Conservation (phyloP, 2,888 invertebrate genomes). For the Drosophila siamana region DNA sequence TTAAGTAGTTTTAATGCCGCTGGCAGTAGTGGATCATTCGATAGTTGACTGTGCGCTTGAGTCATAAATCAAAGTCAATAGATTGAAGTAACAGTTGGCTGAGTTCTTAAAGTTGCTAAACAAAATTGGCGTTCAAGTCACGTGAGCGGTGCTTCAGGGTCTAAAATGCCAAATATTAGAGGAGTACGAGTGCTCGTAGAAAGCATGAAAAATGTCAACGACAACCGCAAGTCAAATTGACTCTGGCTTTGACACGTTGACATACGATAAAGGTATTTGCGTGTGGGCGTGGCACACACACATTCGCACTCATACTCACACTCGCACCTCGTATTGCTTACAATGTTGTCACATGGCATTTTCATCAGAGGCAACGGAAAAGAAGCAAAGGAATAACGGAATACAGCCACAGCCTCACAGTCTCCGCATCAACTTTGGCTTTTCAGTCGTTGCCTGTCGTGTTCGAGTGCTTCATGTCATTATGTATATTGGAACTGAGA, state of each 20-base stretch:
- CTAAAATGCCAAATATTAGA: conserved; percentile 27
- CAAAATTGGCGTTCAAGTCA: conserved; percentile 32
- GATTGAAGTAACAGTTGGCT: conserved; percentile 1
- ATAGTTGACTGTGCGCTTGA: conserved; percentile 9
- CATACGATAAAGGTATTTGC: conserved; percentile 78
- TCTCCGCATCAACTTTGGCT: neutral
- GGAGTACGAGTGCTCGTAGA: conserved; percentile 10
- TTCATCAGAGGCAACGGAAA: conserved; percentile 60
- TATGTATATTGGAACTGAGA: conserved; percentile 70
- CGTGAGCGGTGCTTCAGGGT: conserved; percentile 30
- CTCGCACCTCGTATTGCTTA: conserved; percentile 58
- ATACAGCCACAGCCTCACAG: conserved; percentile 4
- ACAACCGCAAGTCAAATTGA: conserved; percentile 78
- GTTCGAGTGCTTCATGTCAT: conserved; percentile 72
- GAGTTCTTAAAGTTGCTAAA: conserved; percentile 32
- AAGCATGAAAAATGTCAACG: conserved; percentile 54
- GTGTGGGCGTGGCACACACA: conserved; percentile 33
- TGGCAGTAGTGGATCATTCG: conserved; percentile 15
- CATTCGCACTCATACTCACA: conserved; percentile 8
- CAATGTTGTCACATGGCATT: conserved; percentile 76
- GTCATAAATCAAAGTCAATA: conserved; percentile 12
- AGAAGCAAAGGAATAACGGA: conserved; percentile 9
- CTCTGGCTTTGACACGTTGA: conserved; percentile 81
- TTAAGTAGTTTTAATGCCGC: conserved; percentile 69
- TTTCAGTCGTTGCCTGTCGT: conserved; percentile 25